Conservation (phyloP, 2,888 invertebrate species). For the Amphipoea lucens region DNA sequence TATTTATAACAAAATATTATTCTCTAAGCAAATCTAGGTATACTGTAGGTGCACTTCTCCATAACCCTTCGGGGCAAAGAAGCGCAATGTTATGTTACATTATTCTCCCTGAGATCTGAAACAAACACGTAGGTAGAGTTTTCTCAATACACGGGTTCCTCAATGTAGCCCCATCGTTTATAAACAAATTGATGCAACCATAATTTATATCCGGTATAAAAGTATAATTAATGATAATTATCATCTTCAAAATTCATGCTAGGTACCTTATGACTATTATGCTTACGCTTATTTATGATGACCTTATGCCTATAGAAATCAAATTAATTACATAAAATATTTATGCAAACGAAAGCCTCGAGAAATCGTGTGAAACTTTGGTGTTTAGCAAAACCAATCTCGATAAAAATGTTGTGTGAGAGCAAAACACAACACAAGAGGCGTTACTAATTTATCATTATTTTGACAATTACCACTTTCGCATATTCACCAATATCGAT, state of each 20-base stretch:
- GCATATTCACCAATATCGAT: background rate
- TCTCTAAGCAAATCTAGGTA: background rate
- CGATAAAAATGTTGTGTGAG: background rate
- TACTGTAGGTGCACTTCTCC: background rate
- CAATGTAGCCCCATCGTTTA: background rate
- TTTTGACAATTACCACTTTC: background rate
- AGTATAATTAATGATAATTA: background rate
- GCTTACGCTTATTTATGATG: no score
- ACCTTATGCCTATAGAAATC: conserved; percentile 22
- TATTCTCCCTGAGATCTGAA: background rate
- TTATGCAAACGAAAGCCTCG: conserved; percentile 36
- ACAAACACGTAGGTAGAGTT: background rate
- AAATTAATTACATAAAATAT: conserved; percentile 33
- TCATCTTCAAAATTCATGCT: background rate
- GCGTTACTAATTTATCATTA: background rate
- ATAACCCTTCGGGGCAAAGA: background rate
- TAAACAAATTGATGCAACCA: background rate
- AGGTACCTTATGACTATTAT: conserved; percentile 15
- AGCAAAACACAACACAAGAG: background rate
- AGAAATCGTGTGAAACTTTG: conserved; percentile 55
- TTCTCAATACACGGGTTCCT: background rate
- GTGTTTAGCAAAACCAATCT: conserved; percentile 32
- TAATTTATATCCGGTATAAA: background rate
- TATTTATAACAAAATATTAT: background rate
- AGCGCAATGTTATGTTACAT: background rate